These are phyloP conservation scores for Andrena flavipes DNA, from an alignment of 2,888 invertebrate genomes.

Conservation along the genomic window DNA sequence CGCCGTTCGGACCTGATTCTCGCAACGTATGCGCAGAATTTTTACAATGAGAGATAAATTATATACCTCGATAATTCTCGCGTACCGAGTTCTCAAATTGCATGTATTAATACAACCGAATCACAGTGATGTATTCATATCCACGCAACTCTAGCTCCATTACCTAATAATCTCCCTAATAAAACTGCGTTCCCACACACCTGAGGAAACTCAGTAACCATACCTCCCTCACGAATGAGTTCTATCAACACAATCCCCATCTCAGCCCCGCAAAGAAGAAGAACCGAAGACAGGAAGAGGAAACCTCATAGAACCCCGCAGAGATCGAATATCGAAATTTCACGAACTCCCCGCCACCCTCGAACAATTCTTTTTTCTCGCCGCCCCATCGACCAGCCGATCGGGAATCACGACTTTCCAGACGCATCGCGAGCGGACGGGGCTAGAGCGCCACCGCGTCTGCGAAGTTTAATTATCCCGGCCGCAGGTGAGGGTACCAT, in stretches of 20 bases:
- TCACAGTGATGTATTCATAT: too few species aligned
- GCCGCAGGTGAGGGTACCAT: slow-evolving; percentile 58
- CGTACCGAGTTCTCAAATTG: neutral
- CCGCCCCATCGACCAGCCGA: slow-evolving; percentile 22
- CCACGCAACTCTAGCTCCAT: neutral
- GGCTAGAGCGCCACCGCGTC: slow-evolving; percentile 62
- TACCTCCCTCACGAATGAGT: neutral
- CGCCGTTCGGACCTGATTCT: neutral
- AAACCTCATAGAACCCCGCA: neutral
- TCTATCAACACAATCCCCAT: neutral
- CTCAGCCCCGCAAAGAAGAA: neutral
- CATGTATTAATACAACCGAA: too few species aligned
- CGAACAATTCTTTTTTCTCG: neutral
- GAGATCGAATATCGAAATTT: slow-evolving; percentile 11
- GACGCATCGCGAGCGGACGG: slow-evolving; percentile 19
- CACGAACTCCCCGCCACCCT: neutral
- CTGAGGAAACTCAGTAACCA: too few species aligned
- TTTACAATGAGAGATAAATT: neutral
- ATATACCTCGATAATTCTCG: neutral
- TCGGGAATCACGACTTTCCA: slow-evolving; percentile 39
- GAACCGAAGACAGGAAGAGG: neutral
- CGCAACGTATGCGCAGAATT: too few species aligned
- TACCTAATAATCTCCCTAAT: neutral
- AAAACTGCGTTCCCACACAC: neutral
- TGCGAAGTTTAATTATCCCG: slow-evolving; percentile 76